Conservation (phyloP, 2,888 invertebrate genomes). For the Erebia epiphron region DNA sequence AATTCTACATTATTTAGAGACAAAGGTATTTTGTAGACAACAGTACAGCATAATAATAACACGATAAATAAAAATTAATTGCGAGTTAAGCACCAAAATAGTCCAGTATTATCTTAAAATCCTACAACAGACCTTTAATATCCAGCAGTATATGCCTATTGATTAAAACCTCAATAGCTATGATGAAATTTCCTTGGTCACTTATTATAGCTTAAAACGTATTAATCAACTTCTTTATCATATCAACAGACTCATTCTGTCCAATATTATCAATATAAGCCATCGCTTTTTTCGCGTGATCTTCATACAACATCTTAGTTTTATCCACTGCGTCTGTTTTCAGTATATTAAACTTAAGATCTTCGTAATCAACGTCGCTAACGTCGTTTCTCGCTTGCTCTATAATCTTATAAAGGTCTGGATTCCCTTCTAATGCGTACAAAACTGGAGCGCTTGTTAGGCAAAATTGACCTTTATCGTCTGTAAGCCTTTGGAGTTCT, state of each 20-base stretch:
- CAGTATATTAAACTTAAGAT: constrained; percentile 76
- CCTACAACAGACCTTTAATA: no score
- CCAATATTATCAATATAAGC: constrained; percentile 67
- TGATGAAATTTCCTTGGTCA: no score
- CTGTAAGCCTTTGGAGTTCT: constrained; percentile 73
- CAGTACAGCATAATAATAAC: no score
- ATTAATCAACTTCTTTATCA: constrained; percentile 66
- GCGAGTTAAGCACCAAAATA: no score
- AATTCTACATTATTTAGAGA: no score
- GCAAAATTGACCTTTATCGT: constrained; percentile 86
- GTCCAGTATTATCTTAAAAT: no score
- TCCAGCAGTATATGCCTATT: no score
- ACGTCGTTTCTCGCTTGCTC: constrained; percentile 86
- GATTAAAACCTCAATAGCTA: no score
- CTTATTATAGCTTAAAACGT: constrained; percentile 18
- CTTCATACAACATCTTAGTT: constrained; percentile 68
- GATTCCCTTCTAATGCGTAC: constrained; percentile 91
- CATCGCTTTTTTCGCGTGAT: constrained; percentile 70
- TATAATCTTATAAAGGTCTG: constrained; percentile 84
- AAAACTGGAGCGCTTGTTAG: constrained; percentile 92
- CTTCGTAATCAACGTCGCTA: constrained; percentile 86
- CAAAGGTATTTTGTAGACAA: no score
- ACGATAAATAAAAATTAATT: no score
- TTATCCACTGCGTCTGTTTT: constrained; percentile 74
- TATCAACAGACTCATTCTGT: constrained; percentile 70